Evolutionary conservation across 2,888 invertebrate genomes (phyloP).

Genomic region (Athalia circularis): DNA sequence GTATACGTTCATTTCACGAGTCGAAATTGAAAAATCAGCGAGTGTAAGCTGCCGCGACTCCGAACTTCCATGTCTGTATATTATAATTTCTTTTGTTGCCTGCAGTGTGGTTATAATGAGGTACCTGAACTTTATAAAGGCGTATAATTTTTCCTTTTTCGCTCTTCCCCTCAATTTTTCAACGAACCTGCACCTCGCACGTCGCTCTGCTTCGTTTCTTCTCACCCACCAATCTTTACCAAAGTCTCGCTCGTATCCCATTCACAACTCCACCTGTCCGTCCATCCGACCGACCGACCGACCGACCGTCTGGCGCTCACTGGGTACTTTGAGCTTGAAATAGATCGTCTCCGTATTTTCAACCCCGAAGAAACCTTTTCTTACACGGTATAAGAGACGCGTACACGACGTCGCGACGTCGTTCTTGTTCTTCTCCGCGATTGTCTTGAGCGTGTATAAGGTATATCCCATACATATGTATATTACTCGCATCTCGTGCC

Average conservation of each 20-base stretch:
- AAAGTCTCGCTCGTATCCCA: conserved; percentile 18
- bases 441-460: conserved; percentile 1
- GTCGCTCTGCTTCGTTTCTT: neutral
- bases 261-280: conserved; percentile 44
- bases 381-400: neutral
- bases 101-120: neutral
- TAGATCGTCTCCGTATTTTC: conserved; percentile 9
- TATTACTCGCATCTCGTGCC: neutral
- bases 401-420: neutral
- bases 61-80: too few relatives aligned
- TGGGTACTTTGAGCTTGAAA: neutral
- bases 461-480: neutral
- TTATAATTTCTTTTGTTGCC: neutral
- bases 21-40: too few relatives aligned
- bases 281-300: neutral
- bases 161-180: neutral
- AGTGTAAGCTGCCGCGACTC: too few relatives aligned
- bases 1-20: too few relatives aligned
- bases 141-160: neutral
- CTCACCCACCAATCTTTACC: neutral
- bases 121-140: neutral
- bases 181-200: neutral
- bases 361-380: neutral
- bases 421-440: neutral
- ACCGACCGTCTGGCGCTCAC: conserved; percentile 23